A percentile compares a stretch with the other conserved stretches of the same genome.
Evolutionary conservation across 2,888 invertebrate genomes (phyloP).

Genomic region (Julus scandinavius): DNA sequence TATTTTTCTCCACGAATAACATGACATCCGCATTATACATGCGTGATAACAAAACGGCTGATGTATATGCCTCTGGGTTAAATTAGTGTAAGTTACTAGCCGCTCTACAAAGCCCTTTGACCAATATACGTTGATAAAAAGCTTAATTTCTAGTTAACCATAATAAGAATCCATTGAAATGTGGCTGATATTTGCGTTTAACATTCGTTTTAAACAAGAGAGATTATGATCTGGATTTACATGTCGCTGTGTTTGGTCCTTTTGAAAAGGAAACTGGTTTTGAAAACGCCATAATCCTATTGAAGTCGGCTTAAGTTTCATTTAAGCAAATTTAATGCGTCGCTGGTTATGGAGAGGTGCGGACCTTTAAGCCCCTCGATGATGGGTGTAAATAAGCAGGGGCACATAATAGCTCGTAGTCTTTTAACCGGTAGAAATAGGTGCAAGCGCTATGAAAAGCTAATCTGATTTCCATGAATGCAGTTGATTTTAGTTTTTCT

Average conservation of each 20-base stretch:
- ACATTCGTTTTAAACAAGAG: not conserved
- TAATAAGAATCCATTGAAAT: not conserved
- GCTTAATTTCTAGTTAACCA: not conserved
- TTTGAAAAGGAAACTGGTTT: not conserved
- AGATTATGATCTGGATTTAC: not conserved
- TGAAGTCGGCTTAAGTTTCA: not conserved
- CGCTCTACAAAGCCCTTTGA: not conserved
- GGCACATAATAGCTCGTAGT: not conserved
- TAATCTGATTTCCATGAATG: constrained; percentile 45
- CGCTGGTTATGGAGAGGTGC: not conserved
- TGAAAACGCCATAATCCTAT: not conserved
- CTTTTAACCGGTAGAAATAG: not conserved
- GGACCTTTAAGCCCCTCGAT: not conserved
- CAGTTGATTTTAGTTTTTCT: not conserved
- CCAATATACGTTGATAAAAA: not conserved
- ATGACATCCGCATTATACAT: too few species aligned
- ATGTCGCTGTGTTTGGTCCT: not conserved
- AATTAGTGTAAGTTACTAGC: too few species aligned
- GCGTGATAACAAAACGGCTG: too few species aligned
- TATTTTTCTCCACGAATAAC: too few species aligned
- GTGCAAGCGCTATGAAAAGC: not conserved
- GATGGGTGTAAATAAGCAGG: constrained; percentile 6
- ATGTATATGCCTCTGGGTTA: too few species aligned
- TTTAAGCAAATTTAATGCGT: constrained; percentile 15
- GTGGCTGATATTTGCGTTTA: not conserved